A percentile compares a stretch with the other conserved stretches of the same genome.
These are phyloP conservation scores for Myiagra hebetior DNA, from an alignment of 2,113 vertebrate genomes.

Conservation along the genomic window DNA sequence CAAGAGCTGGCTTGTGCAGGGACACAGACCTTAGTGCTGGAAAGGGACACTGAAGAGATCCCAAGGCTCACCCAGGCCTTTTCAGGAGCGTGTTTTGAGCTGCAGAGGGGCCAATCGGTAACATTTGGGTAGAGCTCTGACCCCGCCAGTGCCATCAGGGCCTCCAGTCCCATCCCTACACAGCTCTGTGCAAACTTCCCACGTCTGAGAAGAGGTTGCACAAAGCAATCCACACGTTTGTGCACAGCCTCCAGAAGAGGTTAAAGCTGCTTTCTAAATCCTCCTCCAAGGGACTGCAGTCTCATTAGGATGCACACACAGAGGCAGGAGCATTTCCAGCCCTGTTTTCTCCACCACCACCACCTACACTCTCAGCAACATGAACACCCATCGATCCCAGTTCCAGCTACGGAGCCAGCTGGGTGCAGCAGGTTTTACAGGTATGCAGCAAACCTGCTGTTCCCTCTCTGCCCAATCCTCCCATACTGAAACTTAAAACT, in stretches of 20 bases:
- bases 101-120: not conserved
- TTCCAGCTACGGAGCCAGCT: not conserved
- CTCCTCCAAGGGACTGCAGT: not conserved
- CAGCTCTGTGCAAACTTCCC: not conserved
- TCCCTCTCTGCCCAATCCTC: not conserved
- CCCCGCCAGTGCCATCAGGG: rapidly evolving
- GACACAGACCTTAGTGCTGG: not conserved
- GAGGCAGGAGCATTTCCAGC: not conserved
- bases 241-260: not conserved
- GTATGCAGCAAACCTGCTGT: not conserved
- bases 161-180: not conserved
- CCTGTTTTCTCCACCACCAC: not conserved
- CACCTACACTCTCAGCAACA: not conserved
- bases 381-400: rapidly evolving
- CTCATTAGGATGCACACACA: not conserved
- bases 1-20: not conserved
- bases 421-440: constrained; percentile 7
- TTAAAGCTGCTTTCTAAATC: not conserved
- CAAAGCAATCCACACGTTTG: not conserved
- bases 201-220: not conserved
- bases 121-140: not conserved
- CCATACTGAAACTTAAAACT: not conserved
- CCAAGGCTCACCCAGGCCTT: not conserved
- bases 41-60: not conserved
- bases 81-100: not conserved